phyloP scores from a whole-genome alignment of 2,797 vertebrate genomes.

The Cottoperca gobio region DNA sequence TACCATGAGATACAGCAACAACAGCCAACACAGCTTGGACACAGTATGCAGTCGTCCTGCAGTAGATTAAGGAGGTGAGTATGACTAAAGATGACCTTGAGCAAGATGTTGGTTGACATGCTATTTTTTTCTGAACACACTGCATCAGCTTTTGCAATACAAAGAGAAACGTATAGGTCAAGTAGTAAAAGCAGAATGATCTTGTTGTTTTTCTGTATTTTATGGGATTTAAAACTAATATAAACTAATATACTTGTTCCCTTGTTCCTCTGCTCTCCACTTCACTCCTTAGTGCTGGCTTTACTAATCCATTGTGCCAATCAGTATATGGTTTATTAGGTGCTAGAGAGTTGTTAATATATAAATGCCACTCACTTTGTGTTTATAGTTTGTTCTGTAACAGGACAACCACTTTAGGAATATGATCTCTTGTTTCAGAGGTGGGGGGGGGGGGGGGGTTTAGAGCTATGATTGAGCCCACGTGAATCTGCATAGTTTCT shows the following conservation, averaged over 20 bases:
- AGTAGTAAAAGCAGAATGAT: background rate
- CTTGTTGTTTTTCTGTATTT: background rate
- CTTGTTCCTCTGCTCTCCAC: background rate
- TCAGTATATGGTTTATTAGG: slow-evolving; percentile 11
- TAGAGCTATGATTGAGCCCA: background rate
- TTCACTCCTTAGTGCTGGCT: slow-evolving; percentile 9
- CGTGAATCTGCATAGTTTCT: too few relatives aligned
- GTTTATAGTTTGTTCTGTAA: slow-evolving; percentile 7
- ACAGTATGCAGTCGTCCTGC: background rate
- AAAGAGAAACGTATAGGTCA: background rate
- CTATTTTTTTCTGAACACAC: background rate
- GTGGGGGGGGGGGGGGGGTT: background rate
- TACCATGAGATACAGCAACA: background rate
- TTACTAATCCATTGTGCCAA: slow-evolving; percentile 16
- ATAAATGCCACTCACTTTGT: slow-evolving; percentile 6
- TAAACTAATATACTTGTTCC: background rate
- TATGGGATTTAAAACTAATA: background rate
- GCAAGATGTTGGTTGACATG: slow-evolving; percentile 1
- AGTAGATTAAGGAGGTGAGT: background rate
- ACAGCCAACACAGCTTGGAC: background rate
- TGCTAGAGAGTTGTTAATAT: background rate
- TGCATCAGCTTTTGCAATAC: background rate
- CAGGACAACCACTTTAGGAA: background rate
- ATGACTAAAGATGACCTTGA: slow-evolving; percentile 3
- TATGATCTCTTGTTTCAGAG: background rate